Evolutionary conservation across 2,797 vertebrate genomes (phyloP).

Genomic region (Geotria australis): DNA sequence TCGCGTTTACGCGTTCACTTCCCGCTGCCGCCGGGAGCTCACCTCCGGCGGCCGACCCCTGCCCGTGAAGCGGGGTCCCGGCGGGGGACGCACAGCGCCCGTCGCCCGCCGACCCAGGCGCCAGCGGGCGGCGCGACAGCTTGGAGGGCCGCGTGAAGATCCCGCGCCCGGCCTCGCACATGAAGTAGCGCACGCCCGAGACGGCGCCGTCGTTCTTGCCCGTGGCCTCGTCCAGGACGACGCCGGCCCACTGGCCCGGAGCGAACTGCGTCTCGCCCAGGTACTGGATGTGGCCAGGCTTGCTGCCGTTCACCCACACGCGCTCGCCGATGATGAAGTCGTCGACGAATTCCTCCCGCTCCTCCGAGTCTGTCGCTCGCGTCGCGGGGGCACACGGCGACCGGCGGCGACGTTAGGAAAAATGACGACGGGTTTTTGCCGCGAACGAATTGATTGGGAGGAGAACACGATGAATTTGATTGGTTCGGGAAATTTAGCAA

Average conservation of each 20-base stretch:
- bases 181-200: slow-evolving; percentile 76
- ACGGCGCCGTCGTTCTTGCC: slow-evolving; percentile 91
- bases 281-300: slow-evolving; percentile 64
- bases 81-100: too few relatives aligned
- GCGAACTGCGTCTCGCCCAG: slow-evolving; percentile 71
- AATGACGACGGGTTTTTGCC: too few relatives aligned
- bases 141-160: slow-evolving; percentile 93
- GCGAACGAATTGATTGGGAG: too few relatives aligned
- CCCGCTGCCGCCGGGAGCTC: too few relatives aligned
- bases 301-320: slow-evolving; percentile 85
- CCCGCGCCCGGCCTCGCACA: slow-evolving; percentile 63
- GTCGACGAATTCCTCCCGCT: neutral
- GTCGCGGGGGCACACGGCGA: too few relatives aligned
- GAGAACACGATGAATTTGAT: too few relatives aligned
- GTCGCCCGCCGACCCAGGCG: neutral
- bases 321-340: slow-evolving; percentile 19
- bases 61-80: too few relatives aligned
- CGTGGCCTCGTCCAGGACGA: slow-evolving; percentile 72
- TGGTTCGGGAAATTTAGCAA: too few relatives aligned
- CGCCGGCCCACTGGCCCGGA: slow-evolving; percentile 86
- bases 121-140: slow-evolving; percentile 12
- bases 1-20: too few relatives aligned
- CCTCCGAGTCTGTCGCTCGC: neutral
- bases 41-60: too few relatives aligned
- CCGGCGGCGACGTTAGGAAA: too few relatives aligned